phyloP scores from a whole-genome alignment of 2,888 invertebrate species.

The Leptinotarsa peninsularis region DNA sequence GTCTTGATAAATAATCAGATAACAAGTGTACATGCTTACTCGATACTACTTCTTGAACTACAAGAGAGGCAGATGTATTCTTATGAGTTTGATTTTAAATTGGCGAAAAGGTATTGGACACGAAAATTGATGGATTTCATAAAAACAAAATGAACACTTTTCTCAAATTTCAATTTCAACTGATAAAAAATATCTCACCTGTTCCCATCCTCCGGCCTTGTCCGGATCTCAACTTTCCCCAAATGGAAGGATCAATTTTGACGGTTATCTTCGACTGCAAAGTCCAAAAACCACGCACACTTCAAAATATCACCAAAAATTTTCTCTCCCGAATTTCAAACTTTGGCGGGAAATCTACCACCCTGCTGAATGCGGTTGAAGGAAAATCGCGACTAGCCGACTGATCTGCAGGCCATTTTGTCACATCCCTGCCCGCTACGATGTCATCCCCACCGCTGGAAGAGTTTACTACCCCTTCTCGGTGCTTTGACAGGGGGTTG shows the following conservation, averaged over 20 bases:
- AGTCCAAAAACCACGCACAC: conserved; percentile 28
- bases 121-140: too few species aligned
- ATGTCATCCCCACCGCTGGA: conserved; percentile 62
- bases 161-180: not conserved
- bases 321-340: not conserved
- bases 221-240: conserved; percentile 73
- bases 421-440: conserved; percentile 66
- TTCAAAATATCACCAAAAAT: not conserved
- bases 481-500: conserved; percentile 41
- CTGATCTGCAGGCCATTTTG: conserved; percentile 73
- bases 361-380: conserved; percentile 39
- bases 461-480: conserved; percentile 55
- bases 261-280: conserved; percentile 35
- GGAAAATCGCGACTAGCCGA: conserved; percentile 61
- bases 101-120: too few species aligned
- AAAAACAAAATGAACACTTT: not conserved
- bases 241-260: conserved; percentile 69
- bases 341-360: conserved; percentile 23
- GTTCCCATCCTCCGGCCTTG: conserved; percentile 80
- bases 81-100: too few species aligned
- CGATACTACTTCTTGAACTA: too few species aligned
- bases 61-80: too few species aligned
- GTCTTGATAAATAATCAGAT: too few species aligned
- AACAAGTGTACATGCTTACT: too few species aligned
- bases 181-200: conserved; percentile 67